These are phyloP conservation scores for Elachura formosa DNA, from an alignment of 2,113 vertebrate genomes.

Conservation along the genomic window DNA sequence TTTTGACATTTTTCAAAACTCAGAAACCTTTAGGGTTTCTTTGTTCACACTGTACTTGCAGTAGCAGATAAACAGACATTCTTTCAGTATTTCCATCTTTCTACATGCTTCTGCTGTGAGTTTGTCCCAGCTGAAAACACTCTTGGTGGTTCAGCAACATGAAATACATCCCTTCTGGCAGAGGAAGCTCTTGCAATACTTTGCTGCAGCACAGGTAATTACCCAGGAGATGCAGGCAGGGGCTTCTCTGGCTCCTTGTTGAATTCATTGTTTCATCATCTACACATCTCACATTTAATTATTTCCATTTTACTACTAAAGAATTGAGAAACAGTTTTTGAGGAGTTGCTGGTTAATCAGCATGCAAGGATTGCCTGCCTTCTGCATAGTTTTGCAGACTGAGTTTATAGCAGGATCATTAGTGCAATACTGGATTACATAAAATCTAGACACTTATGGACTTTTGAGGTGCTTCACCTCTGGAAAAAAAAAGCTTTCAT, in stretches of 20 bases:
- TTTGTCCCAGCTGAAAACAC: background rate
- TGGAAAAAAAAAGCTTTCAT: background rate
- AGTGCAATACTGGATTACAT: background rate
- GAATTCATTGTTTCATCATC: background rate
- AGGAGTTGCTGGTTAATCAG: background rate
- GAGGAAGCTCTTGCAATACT: background rate
- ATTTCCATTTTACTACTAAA: background rate
- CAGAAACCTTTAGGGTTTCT: background rate
- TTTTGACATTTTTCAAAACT: background rate
- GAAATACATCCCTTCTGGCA: background rate
- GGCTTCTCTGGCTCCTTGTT: background rate
- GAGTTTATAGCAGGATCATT: background rate
- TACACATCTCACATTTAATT: background rate
- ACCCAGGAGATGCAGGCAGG: background rate
- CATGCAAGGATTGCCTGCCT: background rate
- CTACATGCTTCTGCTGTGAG: background rate
- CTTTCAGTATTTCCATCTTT: background rate
- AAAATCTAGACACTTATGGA: background rate
- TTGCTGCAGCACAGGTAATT: background rate
- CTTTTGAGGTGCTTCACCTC: background rate
- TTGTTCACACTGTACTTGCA: background rate
- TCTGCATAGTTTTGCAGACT: background rate
- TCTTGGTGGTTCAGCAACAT: background rate
- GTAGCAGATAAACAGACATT: background rate
- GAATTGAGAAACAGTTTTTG: constrained; percentile 7